Evolutionary conservation across 2,113 vertebrate species (phyloP).

Genomic region (Xerus inauris): DNA sequence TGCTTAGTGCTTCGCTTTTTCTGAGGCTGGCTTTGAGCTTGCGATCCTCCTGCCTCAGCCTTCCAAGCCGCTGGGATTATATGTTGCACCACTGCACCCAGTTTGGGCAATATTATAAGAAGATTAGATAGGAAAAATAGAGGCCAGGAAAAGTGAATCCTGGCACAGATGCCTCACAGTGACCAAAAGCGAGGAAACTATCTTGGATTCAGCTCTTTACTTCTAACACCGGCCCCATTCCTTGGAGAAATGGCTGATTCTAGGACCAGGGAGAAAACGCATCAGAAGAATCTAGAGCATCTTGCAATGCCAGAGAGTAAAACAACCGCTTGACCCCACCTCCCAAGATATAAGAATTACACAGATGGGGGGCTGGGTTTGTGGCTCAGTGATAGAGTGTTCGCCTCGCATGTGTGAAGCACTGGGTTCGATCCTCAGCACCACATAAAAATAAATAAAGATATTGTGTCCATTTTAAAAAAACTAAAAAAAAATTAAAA

Average conservation of each 20-base stretch:
- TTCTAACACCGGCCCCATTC: neutral
- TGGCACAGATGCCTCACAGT: neutral
- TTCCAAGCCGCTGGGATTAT: neutral
- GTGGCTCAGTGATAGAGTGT: too few species aligned
- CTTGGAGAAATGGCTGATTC: neutral
- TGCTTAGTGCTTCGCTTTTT: too few species aligned
- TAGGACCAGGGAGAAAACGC: neutral
- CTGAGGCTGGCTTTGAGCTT: neutral
- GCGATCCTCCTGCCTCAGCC: neutral
- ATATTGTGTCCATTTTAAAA: too few species aligned
- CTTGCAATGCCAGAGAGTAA: neutral
- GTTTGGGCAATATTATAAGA: neutral
- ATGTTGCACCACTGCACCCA: neutral
- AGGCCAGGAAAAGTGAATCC: neutral
- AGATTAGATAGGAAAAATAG: neutral
- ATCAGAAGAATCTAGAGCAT: neutral
- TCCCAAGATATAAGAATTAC: neutral
- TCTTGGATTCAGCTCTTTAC: accelerated
- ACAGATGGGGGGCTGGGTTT: too few species aligned
- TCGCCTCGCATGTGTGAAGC: too few species aligned
- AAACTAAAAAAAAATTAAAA: too few species aligned
- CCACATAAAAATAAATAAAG: too few species aligned
- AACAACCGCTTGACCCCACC: neutral
- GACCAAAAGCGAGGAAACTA: neutral
- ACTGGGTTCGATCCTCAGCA: too few species aligned